Conservation (phyloP, 2,113 vertebrate species). For the Philantomba maxwellii region DNA sequence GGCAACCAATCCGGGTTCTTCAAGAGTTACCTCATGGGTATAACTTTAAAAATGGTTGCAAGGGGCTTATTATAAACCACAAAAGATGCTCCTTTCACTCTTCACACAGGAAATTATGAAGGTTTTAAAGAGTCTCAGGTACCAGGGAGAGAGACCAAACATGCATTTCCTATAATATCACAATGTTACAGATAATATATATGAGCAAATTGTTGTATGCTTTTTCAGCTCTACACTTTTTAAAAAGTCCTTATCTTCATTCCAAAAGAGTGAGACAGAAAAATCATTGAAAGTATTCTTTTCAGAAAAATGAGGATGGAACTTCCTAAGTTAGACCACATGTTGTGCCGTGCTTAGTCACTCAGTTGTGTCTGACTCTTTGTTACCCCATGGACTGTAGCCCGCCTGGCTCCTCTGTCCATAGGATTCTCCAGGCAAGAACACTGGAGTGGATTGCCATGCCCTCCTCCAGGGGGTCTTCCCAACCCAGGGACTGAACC, state of each 20-base stretch:
- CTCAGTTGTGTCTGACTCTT: not conserved
- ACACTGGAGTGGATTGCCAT: not conserved
- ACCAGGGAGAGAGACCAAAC: not conserved
- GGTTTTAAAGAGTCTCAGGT: not conserved
- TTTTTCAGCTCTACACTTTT: not conserved
- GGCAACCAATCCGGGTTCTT: not conserved
- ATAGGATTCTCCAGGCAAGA: not conserved
- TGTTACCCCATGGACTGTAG: not conserved
- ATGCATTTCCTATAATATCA: not conserved
- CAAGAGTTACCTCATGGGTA: not conserved
- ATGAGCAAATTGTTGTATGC: not conserved
- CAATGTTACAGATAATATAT: not conserved
- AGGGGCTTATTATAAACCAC: not conserved
- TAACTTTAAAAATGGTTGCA: not conserved
- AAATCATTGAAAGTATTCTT: not conserved
- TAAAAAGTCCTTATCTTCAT: not conserved
- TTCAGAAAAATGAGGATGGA: not conserved
- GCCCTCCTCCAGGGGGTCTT: too few relatives aligned
- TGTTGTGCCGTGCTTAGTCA: not conserved
- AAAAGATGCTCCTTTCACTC: not conserved
- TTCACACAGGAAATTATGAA: not conserved
- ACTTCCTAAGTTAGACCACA: not conserved
- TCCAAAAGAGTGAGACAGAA: not conserved
- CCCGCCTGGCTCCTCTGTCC: not conserved
- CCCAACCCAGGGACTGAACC: too few relatives aligned